Percentiles rank a stretch among this genome's conserved stretches.
These are phyloP conservation scores for Rhabdomys pumilio DNA, from an alignment of 2,797 vertebrate genomes.

Conservation along the genomic window DNA sequence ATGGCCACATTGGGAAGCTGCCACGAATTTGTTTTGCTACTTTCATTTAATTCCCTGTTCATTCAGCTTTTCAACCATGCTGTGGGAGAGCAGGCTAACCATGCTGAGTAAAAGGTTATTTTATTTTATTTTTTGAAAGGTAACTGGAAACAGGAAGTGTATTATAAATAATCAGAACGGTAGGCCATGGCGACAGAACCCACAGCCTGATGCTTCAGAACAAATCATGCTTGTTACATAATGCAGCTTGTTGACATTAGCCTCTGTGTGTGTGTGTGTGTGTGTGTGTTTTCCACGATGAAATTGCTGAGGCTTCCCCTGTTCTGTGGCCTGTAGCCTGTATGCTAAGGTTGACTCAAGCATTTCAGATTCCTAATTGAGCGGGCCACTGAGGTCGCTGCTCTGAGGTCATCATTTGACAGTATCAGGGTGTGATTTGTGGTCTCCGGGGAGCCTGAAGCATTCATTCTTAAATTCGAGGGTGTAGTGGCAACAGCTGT, in stretches of 20 bases:
- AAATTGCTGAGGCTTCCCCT: constrained; percentile 70
- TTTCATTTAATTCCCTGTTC: not conserved
- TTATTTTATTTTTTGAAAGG: constrained; percentile 66
- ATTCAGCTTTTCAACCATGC: constrained; percentile 18
- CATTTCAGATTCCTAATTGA: constrained; percentile 82
- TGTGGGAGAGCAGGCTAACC: not conserved
- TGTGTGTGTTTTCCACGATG: constrained; percentile 74
- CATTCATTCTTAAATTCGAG: constrained; percentile 90
- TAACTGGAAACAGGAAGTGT: constrained; percentile 51
- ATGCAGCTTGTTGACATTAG: constrained; percentile 36
- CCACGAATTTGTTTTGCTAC: not conserved
- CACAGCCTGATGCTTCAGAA: not conserved
- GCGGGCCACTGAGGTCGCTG: constrained; percentile 70
- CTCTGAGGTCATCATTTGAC: constrained; percentile 75
- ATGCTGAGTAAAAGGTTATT: not conserved
- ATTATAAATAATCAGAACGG: not conserved
- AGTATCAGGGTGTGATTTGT: constrained; percentile 82
- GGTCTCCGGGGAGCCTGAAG: constrained; percentile 74
- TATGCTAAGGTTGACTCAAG: constrained; percentile 85
- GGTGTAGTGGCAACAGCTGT: constrained; percentile 88
- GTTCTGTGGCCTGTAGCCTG: constrained; percentile 77
- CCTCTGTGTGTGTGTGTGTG: constrained; percentile 31
- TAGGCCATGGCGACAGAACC: not conserved
- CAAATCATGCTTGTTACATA: constrained; percentile 9
- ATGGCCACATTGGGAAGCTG: constrained; percentile 11